These are phyloP conservation scores for Drosophila fulvimacula DNA, from an alignment of 2,888 invertebrate species.

Conservation along the genomic window DNA sequence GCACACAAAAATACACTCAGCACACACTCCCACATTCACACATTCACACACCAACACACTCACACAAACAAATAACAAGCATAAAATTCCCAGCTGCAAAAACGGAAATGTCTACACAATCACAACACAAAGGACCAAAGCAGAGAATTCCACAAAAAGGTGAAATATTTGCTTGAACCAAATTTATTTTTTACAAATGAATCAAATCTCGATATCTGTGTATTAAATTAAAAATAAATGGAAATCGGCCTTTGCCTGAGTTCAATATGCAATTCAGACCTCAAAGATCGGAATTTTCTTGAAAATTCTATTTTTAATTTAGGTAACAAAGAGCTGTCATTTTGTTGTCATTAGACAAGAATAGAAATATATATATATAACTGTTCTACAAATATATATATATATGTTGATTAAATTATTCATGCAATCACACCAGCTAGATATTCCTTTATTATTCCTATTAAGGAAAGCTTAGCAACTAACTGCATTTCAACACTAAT, in stretches of 20 bases:
- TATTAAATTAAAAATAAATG: not conserved
- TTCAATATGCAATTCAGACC: not conserved
- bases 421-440: not conserved
- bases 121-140: not conserved
- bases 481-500: not conserved
- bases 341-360: not conserved
- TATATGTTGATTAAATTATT: not conserved
- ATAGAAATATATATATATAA: not conserved
- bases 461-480: not conserved
- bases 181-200: slow-evolving; percentile 11
- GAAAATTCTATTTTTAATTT: not conserved
- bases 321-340: not conserved
- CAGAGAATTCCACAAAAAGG: slow-evolving; percentile 3
- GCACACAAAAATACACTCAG: slow-evolving; percentile 41
- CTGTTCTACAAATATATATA: not conserved
- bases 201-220: slow-evolving; percentile 6
- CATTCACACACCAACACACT: not conserved
- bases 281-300: not conserved
- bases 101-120: slow-evolving; percentile 23
- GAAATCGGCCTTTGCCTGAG: not conserved
- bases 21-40: slow-evolving; percentile 1
- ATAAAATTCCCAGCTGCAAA: slow-evolving; percentile 19
- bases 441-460: not conserved
- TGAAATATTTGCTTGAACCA: not conserved
- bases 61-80: slow-evolving; percentile 30